Conservation (phyloP, 2,888 invertebrate species). For the Lepidocyrtinus sp. region DNA sequence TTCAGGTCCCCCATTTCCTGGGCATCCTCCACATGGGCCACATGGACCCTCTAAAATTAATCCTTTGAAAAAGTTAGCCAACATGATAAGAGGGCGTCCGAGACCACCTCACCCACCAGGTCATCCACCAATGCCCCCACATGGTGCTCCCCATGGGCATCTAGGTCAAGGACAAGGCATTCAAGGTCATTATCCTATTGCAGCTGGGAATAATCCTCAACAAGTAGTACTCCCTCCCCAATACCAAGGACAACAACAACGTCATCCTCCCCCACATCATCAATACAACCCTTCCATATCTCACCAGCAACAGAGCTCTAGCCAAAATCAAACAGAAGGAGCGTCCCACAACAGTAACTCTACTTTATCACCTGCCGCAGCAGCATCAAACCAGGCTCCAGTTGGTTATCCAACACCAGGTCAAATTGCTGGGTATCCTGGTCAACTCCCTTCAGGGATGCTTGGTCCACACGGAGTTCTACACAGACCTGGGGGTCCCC, state of each 20-base stretch:
- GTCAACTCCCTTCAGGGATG: constrained; percentile 6
- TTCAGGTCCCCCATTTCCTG: constrained; percentile 39
- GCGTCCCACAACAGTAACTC: constrained; percentile 28
- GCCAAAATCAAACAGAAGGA: constrained; percentile 37
- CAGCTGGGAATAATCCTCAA: constrained; percentile 9
- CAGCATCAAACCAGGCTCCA: constrained; percentile 22
- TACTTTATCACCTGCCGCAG: constrained; percentile 11
- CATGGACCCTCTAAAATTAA: constrained; percentile 48
- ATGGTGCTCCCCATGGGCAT: constrained; percentile 22
- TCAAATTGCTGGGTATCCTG: constrained; percentile 33
- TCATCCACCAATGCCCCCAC: constrained; percentile 28
- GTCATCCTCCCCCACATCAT: constrained; percentile 30
- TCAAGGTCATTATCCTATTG: constrained; percentile 9
- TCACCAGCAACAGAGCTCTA: neutral
- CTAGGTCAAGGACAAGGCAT: neutral
- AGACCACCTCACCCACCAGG: constrained; percentile 21
- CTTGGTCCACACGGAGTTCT: constrained; percentile 35
- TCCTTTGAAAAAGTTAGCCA: constrained; percentile 62
- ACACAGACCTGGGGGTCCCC: constrained; percentile 27
- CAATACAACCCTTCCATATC: neutral
- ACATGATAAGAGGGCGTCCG: constrained; percentile 57
- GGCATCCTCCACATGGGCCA: constrained; percentile 30
- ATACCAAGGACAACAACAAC: constrained; percentile 19
- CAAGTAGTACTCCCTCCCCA: constrained; percentile 28
- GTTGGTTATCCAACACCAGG: constrained; percentile 25